phyloP scores from a whole-genome alignment of 1,140 invertebrate species.

The Saxidomus purpurata region DNA sequence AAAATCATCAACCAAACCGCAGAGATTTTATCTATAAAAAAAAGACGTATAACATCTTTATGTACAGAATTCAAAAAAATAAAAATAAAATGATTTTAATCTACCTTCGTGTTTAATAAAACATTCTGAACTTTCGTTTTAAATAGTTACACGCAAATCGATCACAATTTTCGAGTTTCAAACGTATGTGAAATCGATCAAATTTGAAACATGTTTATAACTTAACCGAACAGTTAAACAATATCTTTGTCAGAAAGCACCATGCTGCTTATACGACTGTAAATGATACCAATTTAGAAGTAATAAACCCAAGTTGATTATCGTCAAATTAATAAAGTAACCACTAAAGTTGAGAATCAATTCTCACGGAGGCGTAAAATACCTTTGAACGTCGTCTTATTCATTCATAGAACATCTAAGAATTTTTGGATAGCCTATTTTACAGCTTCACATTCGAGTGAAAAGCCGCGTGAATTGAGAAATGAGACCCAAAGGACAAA shows the following conservation, averaged over 20 bases:
- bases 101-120: too few relatives aligned
- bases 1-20: too few relatives aligned
- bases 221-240: constrained; percentile 8
- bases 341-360: constrained; percentile 57
- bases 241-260: background rate
- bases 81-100: too few relatives aligned
- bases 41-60: too few relatives aligned
- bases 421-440: background rate
- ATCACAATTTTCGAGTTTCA: too few relatives aligned
- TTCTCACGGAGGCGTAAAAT: constrained; percentile 61
- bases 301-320: constrained; percentile 33
- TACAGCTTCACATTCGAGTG: constrained; percentile 36
- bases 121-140: too few relatives aligned
- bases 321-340: constrained; percentile 53
- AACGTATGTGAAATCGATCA: too few relatives aligned
- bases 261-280: background rate
- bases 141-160: too few relatives aligned
- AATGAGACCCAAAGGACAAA: constrained; percentile 26
- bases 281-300: constrained; percentile 2
- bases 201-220: background rate
- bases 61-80: too few relatives aligned
- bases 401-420: constrained; percentile 32
- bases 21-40: too few relatives aligned
- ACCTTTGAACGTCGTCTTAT: constrained; percentile 45
- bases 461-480: constrained; percentile 38